phyloP scores from a whole-genome alignment of 2,113 vertebrate genomes.

The Albula goreensis region DNA sequence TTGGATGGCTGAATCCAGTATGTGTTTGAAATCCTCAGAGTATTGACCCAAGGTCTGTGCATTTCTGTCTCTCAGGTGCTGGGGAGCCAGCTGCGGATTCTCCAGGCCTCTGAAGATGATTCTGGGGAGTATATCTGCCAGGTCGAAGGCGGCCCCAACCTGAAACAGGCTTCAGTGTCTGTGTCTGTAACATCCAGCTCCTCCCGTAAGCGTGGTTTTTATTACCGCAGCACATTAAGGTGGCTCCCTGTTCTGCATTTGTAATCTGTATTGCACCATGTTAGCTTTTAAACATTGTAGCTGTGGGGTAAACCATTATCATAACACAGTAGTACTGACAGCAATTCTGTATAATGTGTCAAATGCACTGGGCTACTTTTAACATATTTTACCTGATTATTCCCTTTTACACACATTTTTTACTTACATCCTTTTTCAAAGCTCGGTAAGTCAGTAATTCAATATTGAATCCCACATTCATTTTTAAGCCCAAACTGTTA shows the following conservation, averaged over 20 bases:
- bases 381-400: not conserved
- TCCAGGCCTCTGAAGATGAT: constrained; percentile 74
- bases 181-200: constrained; percentile 78
- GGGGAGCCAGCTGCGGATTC: constrained; percentile 78
- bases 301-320: no score
- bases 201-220: constrained; percentile 59
- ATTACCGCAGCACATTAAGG: not conserved
- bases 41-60: not conserved
- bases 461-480: no score
- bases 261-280: not conserved
- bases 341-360: no score
- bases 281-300: not conserved
- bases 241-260: not conserved
- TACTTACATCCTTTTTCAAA: no score
- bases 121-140: constrained; percentile 87
- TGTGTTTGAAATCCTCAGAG: not conserved
- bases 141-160: constrained; percentile 51
- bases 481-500: no score
- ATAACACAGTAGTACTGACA: no score
- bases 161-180: constrained; percentile 77
- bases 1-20: no score
- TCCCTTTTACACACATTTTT: not conserved
- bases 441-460: no score
- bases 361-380: not conserved
- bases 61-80: constrained; percentile 65